Conservation (phyloP, 2,113 vertebrate species). For the Jaculus jaculus region DNA sequence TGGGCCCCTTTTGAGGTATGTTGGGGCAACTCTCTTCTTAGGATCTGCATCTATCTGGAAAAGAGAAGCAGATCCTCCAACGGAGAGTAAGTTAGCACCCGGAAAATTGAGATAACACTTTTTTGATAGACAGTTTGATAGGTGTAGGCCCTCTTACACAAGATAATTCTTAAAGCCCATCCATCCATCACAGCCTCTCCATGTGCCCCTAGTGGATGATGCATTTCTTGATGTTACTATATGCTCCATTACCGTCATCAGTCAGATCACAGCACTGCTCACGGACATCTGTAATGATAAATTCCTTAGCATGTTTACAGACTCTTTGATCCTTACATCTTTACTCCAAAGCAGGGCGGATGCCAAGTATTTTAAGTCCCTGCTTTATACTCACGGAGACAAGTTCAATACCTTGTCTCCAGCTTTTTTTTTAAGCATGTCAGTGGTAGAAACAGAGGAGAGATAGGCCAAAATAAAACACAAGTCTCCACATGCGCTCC, state of each 20-base stretch:
- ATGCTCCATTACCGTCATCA: slow-evolving; percentile 22
- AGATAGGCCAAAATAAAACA: not conserved
- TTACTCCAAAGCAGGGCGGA: not conserved
- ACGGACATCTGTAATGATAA: slow-evolving; percentile 59
- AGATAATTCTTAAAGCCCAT: not conserved
- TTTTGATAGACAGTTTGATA: no score
- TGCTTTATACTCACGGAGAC: slow-evolving; percentile 48
- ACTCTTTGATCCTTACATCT: slow-evolving; percentile 47
- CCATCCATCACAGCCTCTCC: not conserved
- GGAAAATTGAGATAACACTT: no score
- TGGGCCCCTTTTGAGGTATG: no score
- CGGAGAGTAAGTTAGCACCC: no score
- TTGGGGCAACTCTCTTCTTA: no score
- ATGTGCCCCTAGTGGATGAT: not conserved
- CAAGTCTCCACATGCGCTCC: not conserved
- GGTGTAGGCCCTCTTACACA: no score
- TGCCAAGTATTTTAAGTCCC: slow-evolving; percentile 61
- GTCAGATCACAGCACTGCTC: slow-evolving; percentile 39
- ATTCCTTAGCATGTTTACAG: slow-evolving; percentile 52
- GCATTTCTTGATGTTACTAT: slow-evolving; percentile 37
- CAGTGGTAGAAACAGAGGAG: slow-evolving; percentile 16
- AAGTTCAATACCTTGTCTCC: slow-evolving; percentile 49
- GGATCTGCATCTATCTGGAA: no score
- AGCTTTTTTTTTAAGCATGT: slow-evolving; percentile 27
- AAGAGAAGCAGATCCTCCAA: no score